A percentile compares a stretch with the other conserved stretches of the same genome.
phyloP scores from a whole-genome alignment of 2,797 vertebrate genomes.

The Urophycis tenuis region DNA sequence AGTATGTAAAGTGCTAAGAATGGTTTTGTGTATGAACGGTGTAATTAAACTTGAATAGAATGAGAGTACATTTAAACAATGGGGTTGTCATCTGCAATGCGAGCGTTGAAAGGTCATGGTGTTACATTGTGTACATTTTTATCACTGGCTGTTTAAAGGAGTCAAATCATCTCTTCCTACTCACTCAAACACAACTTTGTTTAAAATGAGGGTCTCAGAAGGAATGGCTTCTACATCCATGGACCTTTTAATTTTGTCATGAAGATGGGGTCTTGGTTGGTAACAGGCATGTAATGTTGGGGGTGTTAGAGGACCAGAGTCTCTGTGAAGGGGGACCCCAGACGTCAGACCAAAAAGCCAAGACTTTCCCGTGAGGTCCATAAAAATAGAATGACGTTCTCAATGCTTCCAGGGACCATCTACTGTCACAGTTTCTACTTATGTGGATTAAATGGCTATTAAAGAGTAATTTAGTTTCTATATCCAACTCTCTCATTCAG shows the following conservation, averaged over 20 bases:
- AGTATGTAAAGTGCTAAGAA: too few species aligned
- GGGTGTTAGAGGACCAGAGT: neutral
- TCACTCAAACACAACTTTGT: neutral
- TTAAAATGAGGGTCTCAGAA: neutral
- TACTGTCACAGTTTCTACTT: neutral
- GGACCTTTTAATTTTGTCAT: neutral
- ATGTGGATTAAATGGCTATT: conserved; percentile 1
- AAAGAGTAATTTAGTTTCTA: neutral
- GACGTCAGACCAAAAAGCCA: neutral
- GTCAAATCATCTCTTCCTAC: neutral
- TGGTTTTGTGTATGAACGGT: neutral
- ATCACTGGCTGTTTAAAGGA: neutral
- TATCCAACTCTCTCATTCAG: neutral
- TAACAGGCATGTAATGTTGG: neutral
- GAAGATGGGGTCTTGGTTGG: neutral
- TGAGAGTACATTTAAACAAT: neutral
- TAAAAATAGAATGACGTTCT: neutral
- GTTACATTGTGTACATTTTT: neutral
- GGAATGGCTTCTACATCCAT: neutral
- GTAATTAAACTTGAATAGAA: neutral
- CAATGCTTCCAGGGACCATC: neutral
- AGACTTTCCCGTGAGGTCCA: neutral
- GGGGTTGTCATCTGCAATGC: neutral
- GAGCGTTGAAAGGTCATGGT: neutral
- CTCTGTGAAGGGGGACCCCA: neutral